Evolutionary conservation across 37 sponge, comb jelly and placozoan species (phyloP), one percentile per base, ranked within the genome.

Genomic region (Halisarca cf. caerulea): DNA sequence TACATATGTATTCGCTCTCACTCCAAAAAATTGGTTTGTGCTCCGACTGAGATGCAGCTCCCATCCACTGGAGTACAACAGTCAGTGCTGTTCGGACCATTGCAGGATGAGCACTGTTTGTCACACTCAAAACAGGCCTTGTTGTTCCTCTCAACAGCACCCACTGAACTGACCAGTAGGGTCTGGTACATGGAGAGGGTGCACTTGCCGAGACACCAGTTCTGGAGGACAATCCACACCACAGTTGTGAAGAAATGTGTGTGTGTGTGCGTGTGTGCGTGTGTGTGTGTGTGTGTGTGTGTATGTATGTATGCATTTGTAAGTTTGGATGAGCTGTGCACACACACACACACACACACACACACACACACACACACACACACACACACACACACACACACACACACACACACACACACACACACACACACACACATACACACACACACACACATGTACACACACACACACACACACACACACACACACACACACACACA

Each of bases 131-230:
- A 47, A 11, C 51, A 47, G 51, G 11, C 51, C 11, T 11, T 47
- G 51, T 47, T 47, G 51, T 47, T 47, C 51, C 11, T 47, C 9
- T 47, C 51, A 6, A 47, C 51, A 11, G 6, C 51, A 14, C 51
- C 51, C 6, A 47, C 51, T 6, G 51, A 6, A 47, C 11, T 11
- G 27, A 89, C 83, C 40, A 93, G 82, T 15, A 81, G 80, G 7
- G 90, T 78, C 27, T 66, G 90, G 84, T 18, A 80, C 85, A 61
- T 77, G 84, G 25, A 88, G 87, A 57, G 93, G 90, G 58, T 89
- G 86, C 34, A 34, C 34, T 11, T 33, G 35, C 11, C 68, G 8
- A 47, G 9, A 47, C 51, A 47, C 51, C 11, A 11, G 51, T 47
- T 47, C 51, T 47, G 51, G 51, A 47, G 51, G 11, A 11, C 57